Base-by-base conservation (phyloP, 2,797 vertebrate species). In the Periophthalmus magnuspinnatus region DNA sequence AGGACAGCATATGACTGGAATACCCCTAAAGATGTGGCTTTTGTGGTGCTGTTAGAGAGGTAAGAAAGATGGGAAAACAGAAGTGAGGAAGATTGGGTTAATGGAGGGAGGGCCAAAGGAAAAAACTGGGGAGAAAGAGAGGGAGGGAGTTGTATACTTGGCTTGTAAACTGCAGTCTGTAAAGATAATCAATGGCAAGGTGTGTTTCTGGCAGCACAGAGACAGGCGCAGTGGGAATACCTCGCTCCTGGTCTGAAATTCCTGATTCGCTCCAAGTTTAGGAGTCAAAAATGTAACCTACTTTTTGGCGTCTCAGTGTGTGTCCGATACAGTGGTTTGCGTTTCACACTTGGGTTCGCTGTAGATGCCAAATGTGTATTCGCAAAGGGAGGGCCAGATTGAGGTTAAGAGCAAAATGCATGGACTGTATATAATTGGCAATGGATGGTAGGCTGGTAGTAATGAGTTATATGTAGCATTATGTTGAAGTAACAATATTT, bases 181-280 rank as follows among this genome's bases (percentile, higher is more conserved):
- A 62, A 90, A 92, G 91, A 72, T 71, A 75, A 91, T 94, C 75
- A 90, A 77, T 48, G 47, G 41, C 59, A 83, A 91, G 86, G 83
- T 90, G 88, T 83, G 81, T 81, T 89, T 87, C 80, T 71, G 85
- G 64, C 64, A 79, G 13, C 70, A 75, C 36, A 55, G 45, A 34
- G 55, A 57, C 64, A 73, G 58, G 61, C 54, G 54, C 68, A 71
- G 65, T 72, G 77, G 64, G 78, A 84, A 41, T 65, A 38, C 67
- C 68, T 75, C 68, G n/a, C 50, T 78, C 70, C 69, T 68, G 62
- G 74, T 70, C 70, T 62, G 32, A 60, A 68, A 85, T 85, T 84
- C 77, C 81, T 83, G 57, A 1, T 47, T 86, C 65, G 74, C 57
- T 75, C 74, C 72, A 14, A 28, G 69, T 75, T 60, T 45, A 77